Conservation (phyloP, 2,113 vertebrate species). For the Notothenia rossii region DNA sequence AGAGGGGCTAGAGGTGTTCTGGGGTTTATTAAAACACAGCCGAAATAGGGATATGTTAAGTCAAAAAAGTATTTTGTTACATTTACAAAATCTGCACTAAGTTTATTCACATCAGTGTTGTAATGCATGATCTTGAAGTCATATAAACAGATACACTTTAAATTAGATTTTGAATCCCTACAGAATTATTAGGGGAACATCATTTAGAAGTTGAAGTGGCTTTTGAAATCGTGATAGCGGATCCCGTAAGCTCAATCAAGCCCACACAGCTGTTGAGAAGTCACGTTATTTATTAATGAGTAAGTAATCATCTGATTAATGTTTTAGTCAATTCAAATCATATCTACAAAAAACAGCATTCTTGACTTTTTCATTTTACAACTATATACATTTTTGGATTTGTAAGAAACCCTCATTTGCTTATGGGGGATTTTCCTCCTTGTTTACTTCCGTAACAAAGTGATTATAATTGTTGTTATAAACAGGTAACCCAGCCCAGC, state of each 20-base stretch:
- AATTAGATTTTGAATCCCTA: neutral
- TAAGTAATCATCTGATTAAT: neutral
- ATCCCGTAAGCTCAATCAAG: neutral
- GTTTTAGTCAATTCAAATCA: neutral
- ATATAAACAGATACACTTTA: neutral
- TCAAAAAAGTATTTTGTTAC: too few relatives aligned
- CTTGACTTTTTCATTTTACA: neutral
- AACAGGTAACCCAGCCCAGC: slow-evolving; percentile 96
- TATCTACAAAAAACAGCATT: neutral
- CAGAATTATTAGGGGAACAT: neutral
- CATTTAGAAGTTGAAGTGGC: slow-evolving; percentile 10
- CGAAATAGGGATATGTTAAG: neutral
- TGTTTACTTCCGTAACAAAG: too few relatives aligned
- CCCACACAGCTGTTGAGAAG: neutral
- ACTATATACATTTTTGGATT: neutral
- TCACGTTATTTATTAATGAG: neutral
- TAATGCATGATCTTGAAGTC: neutral
- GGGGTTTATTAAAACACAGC: slow-evolving; percentile 17
- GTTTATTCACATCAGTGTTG: neutral
- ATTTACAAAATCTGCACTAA: too few relatives aligned
- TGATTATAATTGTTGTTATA: neutral
- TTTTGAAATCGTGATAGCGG: neutral
- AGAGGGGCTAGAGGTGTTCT: too few relatives aligned
- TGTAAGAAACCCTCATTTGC: too few relatives aligned
- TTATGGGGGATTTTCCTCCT: too few relatives aligned